phyloP scores from a whole-genome alignment of 1,140 invertebrate species.

The Vanessa tameamea region DNA sequence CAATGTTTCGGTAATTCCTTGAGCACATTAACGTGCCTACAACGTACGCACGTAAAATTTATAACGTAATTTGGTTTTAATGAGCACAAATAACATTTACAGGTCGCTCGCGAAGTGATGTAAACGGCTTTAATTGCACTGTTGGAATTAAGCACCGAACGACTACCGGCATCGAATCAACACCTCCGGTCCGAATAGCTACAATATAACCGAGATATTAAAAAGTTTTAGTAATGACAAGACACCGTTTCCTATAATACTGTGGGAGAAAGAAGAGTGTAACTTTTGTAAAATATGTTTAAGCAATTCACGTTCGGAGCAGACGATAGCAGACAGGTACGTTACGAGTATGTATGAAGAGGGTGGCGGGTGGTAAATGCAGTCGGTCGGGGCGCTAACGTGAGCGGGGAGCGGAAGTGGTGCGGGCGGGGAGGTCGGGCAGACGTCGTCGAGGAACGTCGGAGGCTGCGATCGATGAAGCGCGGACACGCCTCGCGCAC shows the following conservation, averaged over 20 bases:
- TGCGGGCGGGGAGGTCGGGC: constrained; percentile 48
- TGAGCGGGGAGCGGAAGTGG: constrained; percentile 49
- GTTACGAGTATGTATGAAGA: constrained; percentile 47
- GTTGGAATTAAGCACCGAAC: constrained; percentile 49
- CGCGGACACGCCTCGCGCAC: constrained; percentile 79
- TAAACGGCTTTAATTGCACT: constrained; percentile 70
- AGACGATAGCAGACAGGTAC: constrained; percentile 61
- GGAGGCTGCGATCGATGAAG: constrained; percentile 80
- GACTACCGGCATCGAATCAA: constrained; percentile 57
- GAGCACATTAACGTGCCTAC: constrained; percentile 59
- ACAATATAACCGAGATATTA: constrained; percentile 38
- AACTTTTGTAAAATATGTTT: constrained; percentile 36
- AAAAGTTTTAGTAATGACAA: constrained; percentile 37
- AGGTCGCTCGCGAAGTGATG: constrained; percentile 67
- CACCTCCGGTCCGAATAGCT: constrained; percentile 49
- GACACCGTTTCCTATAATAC: constrained; percentile 28
- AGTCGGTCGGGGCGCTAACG: constrained; percentile 78
- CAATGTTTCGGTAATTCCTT: constrained; percentile 63
- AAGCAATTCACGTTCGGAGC: constrained; percentile 37
- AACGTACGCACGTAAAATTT: constrained; percentile 69
- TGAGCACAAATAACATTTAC: constrained; percentile 72
- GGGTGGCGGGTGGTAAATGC: constrained; percentile 76
- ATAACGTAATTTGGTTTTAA: constrained; percentile 74
- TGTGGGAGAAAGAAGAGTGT: constrained; percentile 15
- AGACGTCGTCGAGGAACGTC: constrained; percentile 76